Evolutionary conservation across 2,113 vertebrate species (phyloP).

Genomic region (Halcyon senegalensis): DNA sequence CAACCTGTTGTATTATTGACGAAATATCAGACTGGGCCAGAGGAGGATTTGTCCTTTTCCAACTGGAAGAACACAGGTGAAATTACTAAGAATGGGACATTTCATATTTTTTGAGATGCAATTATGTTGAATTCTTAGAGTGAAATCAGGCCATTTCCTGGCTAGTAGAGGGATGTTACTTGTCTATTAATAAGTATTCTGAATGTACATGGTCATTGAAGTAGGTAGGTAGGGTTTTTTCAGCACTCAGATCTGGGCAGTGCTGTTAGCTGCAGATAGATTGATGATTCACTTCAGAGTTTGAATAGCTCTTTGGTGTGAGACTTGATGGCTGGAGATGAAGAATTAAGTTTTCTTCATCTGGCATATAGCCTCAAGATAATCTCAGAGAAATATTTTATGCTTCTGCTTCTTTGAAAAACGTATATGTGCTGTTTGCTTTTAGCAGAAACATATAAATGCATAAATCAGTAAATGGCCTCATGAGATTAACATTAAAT

Average conservation of each 20-base stretch:
- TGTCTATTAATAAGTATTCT: background rate
- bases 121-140: background rate
- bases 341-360: background rate
- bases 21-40: background rate
- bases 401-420: background rate
- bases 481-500: slow-evolving; percentile 38
- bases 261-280: background rate
- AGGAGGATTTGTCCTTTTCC: background rate
- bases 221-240: background rate
- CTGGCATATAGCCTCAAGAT: background rate
- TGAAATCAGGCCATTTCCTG: background rate
- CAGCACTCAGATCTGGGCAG: background rate
- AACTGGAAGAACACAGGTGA: background rate
- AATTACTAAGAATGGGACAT: background rate
- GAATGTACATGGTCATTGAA: background rate
- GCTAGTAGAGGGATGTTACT: background rate
- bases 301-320: background rate
- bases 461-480: slow-evolving; percentile 39
- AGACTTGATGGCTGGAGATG: background rate
- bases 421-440: background rate
- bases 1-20: background rate
- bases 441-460: slow-evolving; percentile 33
- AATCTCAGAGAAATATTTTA: background rate
- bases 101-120: background rate
- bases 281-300: background rate